Evolutionary conservation across 2,113 vertebrate species (phyloP), one percentile per base, ranked within the genome.

Genomic region (Hippocampus zosterae): DNA sequence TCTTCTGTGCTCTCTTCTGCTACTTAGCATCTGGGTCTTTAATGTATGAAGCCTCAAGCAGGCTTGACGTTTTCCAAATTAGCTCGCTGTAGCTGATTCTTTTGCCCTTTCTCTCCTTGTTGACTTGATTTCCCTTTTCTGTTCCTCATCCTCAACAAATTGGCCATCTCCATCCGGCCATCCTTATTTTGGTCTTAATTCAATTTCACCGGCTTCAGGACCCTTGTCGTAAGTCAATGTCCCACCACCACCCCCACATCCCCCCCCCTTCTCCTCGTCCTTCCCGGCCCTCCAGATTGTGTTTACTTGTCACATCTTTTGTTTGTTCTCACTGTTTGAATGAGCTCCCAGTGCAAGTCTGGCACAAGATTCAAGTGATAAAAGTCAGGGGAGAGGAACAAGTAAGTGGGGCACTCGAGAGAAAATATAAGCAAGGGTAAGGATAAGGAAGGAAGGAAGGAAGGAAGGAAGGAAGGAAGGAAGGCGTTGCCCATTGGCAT

Each of bases 141-240:
- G 46, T 15, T 16, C 15, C 15, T 15, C 46, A 48, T 41, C 27
- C 6, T 37, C 33, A 37, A 37, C 61, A 37, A 21, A 33, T 5
- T 63, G 29, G 11, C 61, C 61, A 16, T 37, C 27, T 53, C 46
- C 5, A 15, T 48, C 46, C 46, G 15, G 15, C 46, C 46, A 48
- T 1, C 4, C 15, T 48, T 21, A n/a, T 8, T 53, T 53, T n/a
- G 2, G 0, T n/a, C n/a, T 23, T 23, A 23, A 23, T 55, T 23
- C 9, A 55, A 23, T 86, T 77, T 75, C 53, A 53, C 70, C 41
- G 60, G 64, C 66, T 77, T 81, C 69, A 69, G 70, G 79, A 67
- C 75, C 62, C 60, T 62, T 67, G 65, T 71, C 79, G 74, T 79
- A 82, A 82, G 61, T 83, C 82, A 79, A 13, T n/a, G 13, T 76